These are phyloP conservation scores for Cryptoleucopteryx plumbea DNA, from an alignment of 2,113 vertebrate species.

Conservation along the genomic window DNA sequence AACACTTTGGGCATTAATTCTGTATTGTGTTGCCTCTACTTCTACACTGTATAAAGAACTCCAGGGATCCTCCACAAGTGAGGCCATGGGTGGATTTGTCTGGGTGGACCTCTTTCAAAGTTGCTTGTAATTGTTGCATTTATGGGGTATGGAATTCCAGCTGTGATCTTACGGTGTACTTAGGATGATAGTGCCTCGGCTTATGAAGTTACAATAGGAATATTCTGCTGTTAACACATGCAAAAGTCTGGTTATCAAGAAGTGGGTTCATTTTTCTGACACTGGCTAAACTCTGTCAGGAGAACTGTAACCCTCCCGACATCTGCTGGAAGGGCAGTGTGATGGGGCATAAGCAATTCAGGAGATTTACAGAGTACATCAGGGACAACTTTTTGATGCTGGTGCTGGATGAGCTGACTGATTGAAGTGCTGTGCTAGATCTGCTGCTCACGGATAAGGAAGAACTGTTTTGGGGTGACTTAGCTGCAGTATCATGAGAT, in stretches of 20 bases:
- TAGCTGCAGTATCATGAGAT: background rate
- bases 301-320: background rate
- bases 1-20: background rate
- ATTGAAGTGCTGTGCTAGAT: background rate
- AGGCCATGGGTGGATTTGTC: background rate
- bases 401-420: background rate
- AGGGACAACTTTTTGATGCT: background rate
- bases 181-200: rapidly evolving
- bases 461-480: background rate
- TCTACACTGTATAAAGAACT: background rate
- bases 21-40: background rate
- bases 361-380: rapidly evolving
- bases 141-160: background rate
- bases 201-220: background rate
- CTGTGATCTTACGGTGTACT: background rate
- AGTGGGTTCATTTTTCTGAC: background rate
- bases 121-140: background rate
- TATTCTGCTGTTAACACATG: background rate
- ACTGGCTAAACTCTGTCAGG: background rate
- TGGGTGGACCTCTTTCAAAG: background rate
- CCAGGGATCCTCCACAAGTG: background rate
- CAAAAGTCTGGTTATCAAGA: background rate
- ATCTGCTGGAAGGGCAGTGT: background rate
- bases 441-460: background rate
- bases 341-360: background rate